Evolutionary conservation across 2,888 invertebrate species (phyloP), one percentile per base, ranked within the genome.

Genomic region (Lithosia quadra): DNA sequence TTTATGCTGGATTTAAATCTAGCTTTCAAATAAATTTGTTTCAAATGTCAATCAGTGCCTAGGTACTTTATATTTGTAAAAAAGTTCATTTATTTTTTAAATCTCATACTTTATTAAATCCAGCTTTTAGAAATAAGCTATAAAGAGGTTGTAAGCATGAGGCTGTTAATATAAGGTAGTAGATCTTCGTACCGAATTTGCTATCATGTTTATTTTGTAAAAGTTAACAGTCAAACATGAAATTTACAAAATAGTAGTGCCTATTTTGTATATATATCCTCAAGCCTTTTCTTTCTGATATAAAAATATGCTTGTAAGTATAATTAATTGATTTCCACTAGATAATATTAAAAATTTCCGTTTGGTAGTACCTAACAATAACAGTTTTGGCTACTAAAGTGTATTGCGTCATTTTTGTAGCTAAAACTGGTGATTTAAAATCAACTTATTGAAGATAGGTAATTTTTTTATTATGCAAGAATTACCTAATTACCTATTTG

Each of bases 91-190:
- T 49, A 9, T 7, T n/a, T n/a, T n/a, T 49, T n/a, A n/a, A 18
- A 43, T 49, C 9, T n/a, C 49, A 9, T 49, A n/a, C n/a, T n/a
- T 56, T 56, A 56, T 56, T 56, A 56, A 56, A 13, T 56, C 55
- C 55, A 56, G 55, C 55, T 22, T 4, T 56, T 22, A 56, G 83
- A 84, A 77, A 77, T 88, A 86, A 83, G 81, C 76, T 80, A 81
- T 78, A 78, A 81, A 78, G 85, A 88, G 91, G 92, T 92, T 92
- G 92, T 91, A 88, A 85, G 80, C 77, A 86, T 83, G 91, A 92
- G 92, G 92, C 91, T 92, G 91, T 87, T 89, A 83, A 81, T 81
- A 79, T 85, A 86, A 79, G 78, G 71, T 81, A 79, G 73, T 73
- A 64, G 28, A 78, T 81, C 85, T 87, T 85, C 82, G 85, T 89